Conservation (phyloP, 2,113 vertebrate species). For the Stictonetta naevosa region DNA sequence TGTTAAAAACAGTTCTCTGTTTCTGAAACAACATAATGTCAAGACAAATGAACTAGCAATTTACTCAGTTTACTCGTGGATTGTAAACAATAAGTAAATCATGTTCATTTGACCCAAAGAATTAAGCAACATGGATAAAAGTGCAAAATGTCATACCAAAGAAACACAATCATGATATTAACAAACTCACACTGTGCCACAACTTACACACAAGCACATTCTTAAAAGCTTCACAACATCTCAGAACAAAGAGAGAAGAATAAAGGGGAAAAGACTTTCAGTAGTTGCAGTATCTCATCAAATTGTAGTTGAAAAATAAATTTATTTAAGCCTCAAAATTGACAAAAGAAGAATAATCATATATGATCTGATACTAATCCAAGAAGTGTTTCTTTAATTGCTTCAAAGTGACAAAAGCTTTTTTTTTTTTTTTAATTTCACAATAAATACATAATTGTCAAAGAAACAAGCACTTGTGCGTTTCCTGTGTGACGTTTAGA, state of each 20-base stretch:
- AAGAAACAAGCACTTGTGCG: background rate
- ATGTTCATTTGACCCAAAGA: background rate
- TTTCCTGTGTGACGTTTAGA: background rate
- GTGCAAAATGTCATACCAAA: background rate
- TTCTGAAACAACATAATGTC: background rate
- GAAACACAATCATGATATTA: background rate
- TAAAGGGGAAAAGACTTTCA: background rate
- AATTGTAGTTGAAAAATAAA: background rate
- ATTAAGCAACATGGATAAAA: background rate
- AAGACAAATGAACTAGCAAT: background rate
- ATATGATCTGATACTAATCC: background rate
- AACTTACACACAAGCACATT: background rate
- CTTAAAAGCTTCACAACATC: background rate
- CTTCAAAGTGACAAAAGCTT: background rate
- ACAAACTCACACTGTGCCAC: rapidly evolving
- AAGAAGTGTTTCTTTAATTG: background rate
- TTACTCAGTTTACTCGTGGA: background rate
- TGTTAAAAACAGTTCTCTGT: background rate
- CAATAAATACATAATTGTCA: background rate
- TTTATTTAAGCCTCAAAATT: background rate
- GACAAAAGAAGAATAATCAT: background rate
- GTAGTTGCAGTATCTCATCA: background rate
- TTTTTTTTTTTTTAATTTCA: background rate
- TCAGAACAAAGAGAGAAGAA: background rate
- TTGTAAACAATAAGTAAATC: background rate